A percentile compares a stretch with the other conserved stretches of the same genome.
Evolutionary conservation across 2,888 invertebrate genomes (phyloP).

Genomic region (Lithophane socia): DNA sequence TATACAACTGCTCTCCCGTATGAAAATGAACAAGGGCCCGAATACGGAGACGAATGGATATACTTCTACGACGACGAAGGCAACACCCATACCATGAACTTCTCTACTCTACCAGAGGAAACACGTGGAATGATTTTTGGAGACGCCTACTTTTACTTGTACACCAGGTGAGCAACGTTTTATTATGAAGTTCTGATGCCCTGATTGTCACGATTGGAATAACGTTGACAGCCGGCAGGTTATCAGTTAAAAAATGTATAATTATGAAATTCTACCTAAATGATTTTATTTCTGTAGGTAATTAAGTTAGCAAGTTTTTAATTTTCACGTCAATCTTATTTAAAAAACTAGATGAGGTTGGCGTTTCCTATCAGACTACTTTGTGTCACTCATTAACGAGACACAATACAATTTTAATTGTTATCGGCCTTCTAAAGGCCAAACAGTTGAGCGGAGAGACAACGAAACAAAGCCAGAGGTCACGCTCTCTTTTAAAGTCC

Average conservation of each 20-base stretch:
- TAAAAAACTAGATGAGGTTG: background rate
- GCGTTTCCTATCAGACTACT: background rate
- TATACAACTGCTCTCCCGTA: conserved; percentile 63
- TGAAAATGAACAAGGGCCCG: conserved; percentile 74
- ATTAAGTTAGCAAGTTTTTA: background rate
- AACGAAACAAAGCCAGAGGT: background rate
- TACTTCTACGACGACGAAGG: conserved; percentile 86
- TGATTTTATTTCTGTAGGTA: background rate
- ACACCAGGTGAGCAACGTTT: conserved; percentile 78
- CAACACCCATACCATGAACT: conserved; percentile 80
- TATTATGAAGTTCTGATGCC: background rate
- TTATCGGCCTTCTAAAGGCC: too few relatives aligned
- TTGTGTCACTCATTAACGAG: too few relatives aligned
- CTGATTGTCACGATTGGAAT: background rate
- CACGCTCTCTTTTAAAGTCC: background rate
- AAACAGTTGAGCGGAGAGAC: too few relatives aligned
- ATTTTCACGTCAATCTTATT: background rate
- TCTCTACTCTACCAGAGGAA: conserved; percentile 78
- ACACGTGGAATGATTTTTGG: conserved; percentile 76
- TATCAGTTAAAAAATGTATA: background rate
- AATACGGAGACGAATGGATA: conserved; percentile 86
- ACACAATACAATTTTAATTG: too few relatives aligned
- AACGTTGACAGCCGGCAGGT: background rate
- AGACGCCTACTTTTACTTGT: conserved; percentile 86
- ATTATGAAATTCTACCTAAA: too few relatives aligned